A percentile compares a stretch with the other conserved stretches of the same genome.
Evolutionary conservation across 2,113 vertebrate species (phyloP).

Genomic region (Lynx canadensis): DNA sequence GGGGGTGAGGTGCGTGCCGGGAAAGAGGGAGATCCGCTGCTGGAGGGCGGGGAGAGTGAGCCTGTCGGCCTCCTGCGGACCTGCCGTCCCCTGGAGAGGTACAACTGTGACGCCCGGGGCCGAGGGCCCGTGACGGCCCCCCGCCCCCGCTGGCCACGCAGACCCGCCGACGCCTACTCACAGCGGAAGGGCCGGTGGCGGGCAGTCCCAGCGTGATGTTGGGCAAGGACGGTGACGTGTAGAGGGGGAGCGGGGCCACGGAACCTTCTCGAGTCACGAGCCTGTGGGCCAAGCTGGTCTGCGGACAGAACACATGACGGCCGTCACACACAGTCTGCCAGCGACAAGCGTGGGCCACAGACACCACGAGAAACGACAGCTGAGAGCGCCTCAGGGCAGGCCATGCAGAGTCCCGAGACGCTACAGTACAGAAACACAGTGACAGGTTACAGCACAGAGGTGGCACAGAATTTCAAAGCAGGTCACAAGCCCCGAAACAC

Average conservation of each 20-base stretch:
- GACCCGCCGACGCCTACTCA: constrained; percentile 82
- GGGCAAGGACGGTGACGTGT: constrained; percentile 97
- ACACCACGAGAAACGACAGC: rapidly evolving
- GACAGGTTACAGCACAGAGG: rapidly evolving
- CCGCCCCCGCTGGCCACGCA: rapidly evolving
- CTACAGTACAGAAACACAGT: rapidly evolving
- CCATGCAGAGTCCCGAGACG: not conserved
- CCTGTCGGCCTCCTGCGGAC: constrained; percentile 92
- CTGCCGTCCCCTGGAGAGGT: constrained; percentile 87
- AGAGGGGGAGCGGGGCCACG: constrained; percentile 94
- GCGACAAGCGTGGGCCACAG: rapidly evolving
- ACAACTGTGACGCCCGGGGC: rapidly evolving
- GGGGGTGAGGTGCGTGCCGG: constrained; percentile 92
- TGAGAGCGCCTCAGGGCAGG: rapidly evolving
- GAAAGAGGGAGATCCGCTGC: constrained; percentile 93
- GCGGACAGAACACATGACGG: constrained; percentile 48
- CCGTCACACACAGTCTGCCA: not conserved
- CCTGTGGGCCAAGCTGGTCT: constrained; percentile 93
- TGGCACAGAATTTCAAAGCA: rapidly evolving
- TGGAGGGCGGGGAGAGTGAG: constrained; percentile 90
- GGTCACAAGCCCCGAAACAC: rapidly evolving
- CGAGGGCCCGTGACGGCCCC: rapidly evolving
- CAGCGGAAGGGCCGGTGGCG: constrained; percentile 92
- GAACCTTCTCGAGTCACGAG: constrained; percentile 92
- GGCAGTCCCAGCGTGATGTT: constrained; percentile 99